Evolutionary conservation across 92 coral and sea anemone species (phyloP), one percentile per base, ranked within the genome.

Genomic region (Nematostella vectensis): DNA sequence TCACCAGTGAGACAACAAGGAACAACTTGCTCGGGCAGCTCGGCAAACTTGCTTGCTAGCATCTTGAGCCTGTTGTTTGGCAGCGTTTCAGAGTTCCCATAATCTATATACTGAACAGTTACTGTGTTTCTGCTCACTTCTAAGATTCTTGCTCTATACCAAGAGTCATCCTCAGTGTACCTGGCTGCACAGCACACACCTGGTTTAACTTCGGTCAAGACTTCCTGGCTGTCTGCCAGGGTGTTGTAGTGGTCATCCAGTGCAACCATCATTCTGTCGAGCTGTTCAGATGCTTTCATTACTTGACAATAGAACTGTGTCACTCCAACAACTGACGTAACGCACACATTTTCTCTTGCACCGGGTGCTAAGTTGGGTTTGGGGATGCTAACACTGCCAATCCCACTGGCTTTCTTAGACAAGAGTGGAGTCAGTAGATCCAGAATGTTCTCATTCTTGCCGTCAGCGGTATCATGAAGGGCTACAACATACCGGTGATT

Each of bases 31-130:
- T 72, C 79, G 25, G 94, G 94, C 4, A 84, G 67, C n/a, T 63
- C 33, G 1, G 74, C 25, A 49, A 84, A 84, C 49, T 72, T 53
- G 3, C 71, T 67, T 0, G 22, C 24, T 19, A 86, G 33, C 1
- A 19, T 63, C 70, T 84, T 82, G 31, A 81, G 25, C 3, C 82
- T 53, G 36, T 57, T 59, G 10, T 58, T 38, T 19, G 96, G 85
- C 25, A 91, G 21, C 12, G 77, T 69, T 45, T 88, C 98, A 23
- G 67, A 51, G 55, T 91, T 83, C 27, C 98, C 98, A 75, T 87
- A 91, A 54, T 91, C 98, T 16, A 91, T 52, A 68, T 91, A 91
- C 36, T 77, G 55, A 1, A 88, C 96, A 0, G 30, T 62, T 3
- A 72, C 52, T 1, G 51, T 26, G 23, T 57, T 61, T 20, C 64